Conservation (phyloP, 2,113 vertebrate genomes). For the Cyanoliseus patagonus region DNA sequence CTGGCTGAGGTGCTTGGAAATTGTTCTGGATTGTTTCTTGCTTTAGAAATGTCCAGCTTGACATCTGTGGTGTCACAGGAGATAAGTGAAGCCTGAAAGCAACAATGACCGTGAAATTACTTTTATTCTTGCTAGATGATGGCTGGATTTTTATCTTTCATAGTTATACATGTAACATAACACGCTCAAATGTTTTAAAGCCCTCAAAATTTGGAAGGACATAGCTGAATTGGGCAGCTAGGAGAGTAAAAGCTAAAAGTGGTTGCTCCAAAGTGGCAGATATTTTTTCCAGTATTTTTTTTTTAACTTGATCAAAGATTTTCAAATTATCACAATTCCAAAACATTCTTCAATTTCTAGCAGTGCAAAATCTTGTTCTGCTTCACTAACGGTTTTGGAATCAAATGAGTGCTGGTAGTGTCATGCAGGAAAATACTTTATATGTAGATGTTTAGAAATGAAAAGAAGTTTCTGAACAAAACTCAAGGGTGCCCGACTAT, state of each 20-base stretch:
- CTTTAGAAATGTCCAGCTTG: not conserved
- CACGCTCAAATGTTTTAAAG: not conserved
- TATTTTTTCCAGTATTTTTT: not conserved
- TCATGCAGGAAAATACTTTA: not conserved
- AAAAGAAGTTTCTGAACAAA: not conserved
- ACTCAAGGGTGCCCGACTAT: not conserved
- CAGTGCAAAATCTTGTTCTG: not conserved
- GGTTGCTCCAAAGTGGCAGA: not conserved
- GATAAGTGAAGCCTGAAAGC: not conserved
- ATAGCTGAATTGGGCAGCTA: not conserved
- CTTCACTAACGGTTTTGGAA: not conserved
- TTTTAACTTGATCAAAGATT: not conserved
- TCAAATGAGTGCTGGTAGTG: not conserved
- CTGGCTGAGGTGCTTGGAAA: not conserved
- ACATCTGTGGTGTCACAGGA: slow-evolving; percentile 1
- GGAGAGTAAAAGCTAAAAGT: not conserved
- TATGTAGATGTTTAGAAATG: not conserved
- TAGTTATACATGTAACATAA: not conserved
- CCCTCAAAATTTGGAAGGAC: not conserved
- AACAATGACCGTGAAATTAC: not conserved
- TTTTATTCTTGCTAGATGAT: not conserved
- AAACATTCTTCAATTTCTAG: not conserved
- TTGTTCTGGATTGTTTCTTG: slow-evolving; percentile 1
- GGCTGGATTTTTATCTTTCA: not conserved
- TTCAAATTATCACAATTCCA: not conserved